Evolutionary conservation across 1,140 invertebrate species (phyloP).

Genomic region (Maconellicoccus hirsutus): DNA sequence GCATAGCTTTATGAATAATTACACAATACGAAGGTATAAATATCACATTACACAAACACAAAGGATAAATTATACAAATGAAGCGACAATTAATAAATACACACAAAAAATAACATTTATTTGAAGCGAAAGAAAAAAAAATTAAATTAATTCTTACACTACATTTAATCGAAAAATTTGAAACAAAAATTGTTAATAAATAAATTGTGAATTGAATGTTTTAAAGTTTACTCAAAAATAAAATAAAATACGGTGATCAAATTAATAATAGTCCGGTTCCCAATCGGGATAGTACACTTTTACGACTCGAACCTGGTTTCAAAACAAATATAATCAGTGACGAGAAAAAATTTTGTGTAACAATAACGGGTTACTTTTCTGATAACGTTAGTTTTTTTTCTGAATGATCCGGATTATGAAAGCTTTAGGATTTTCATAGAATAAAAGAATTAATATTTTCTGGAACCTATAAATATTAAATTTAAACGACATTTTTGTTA

Average conservation of each 20-base stretch:
- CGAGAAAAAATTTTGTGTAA: neutral
- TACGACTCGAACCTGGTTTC: slow-evolving; percentile 29
- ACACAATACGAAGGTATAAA: no score
- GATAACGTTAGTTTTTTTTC: no score
- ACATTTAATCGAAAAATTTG: slow-evolving; percentile 26
- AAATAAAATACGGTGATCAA: slow-evolving; percentile 16
- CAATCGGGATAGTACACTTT: slow-evolving; percentile 31
- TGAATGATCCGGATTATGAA: no score
- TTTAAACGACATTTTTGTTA: no score
- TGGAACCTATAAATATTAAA: no score
- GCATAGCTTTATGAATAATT: no score
- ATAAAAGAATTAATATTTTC: no score
- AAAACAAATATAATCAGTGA: slow-evolving; percentile 13
- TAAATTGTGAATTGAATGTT: neutral
- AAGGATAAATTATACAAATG: neutral
- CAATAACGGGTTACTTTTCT: no score
- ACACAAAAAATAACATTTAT: slow-evolving; percentile 13
- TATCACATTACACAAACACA: no score
- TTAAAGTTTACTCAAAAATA: slow-evolving; percentile 23
- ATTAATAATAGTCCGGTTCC: slow-evolving; percentile 30
- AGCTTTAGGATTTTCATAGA: no score
- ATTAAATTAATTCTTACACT: slow-evolving; percentile 25
- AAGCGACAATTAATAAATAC: neutral
- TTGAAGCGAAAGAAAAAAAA: slow-evolving; percentile 20
- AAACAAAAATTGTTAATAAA: slow-evolving; percentile 2